Evolutionary conservation across 37 sponge, comb jelly and placozoan genomes (phyloP).

Genomic region (Axinella damicornis): DNA sequence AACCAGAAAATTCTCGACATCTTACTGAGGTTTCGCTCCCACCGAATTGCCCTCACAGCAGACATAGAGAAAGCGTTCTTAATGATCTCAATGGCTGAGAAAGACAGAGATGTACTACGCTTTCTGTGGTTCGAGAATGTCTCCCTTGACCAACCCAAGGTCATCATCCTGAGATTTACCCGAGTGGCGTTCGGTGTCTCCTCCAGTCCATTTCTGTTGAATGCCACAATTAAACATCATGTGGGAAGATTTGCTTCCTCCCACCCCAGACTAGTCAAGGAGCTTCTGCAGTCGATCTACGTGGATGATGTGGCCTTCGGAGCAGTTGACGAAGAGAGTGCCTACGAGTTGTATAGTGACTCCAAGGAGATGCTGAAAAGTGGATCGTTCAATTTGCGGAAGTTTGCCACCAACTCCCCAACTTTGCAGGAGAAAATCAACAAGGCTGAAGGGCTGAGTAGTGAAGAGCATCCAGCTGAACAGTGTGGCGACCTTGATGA

Average conservation of each 20-base stretch:
- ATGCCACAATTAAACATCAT: slow-evolving; percentile 27
- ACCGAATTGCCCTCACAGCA: slow-evolving; percentile 14
- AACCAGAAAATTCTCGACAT: slow-evolving; percentile 35
- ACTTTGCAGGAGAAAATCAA: slow-evolving; percentile 12
- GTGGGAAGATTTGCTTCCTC: neutral
- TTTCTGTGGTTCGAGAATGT: slow-evolving; percentile 39
- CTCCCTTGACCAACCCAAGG: neutral
- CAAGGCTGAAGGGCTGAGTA: neutral
- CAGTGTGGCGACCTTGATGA: neutral
- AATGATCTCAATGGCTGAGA: neutral
- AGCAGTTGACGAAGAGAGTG: slow-evolving; percentile 25
- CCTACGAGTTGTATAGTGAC: slow-evolving; percentile 18
- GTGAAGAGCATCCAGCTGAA: neutral
- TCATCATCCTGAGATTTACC: slow-evolving; percentile 25
- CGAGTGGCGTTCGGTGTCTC: slow-evolving; percentile 18
- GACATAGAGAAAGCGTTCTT: slow-evolving; percentile 26
- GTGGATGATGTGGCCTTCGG: slow-evolving; percentile 28
- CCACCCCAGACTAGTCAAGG: slow-evolving; percentile 5
- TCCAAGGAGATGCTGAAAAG: slow-evolving; percentile 24
- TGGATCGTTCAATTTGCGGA: slow-evolving; percentile 37
- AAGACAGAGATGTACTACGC: slow-evolving; percentile 47
- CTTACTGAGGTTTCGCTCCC: slow-evolving; percentile 11
- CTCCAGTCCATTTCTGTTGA: slow-evolving; percentile 38
- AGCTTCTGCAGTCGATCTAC: slow-evolving; percentile 28
- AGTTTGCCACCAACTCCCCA: slow-evolving; percentile 29